phyloP scores from a whole-genome alignment of 2,113 vertebrate species.

The Malaclemys terrapin region DNA sequence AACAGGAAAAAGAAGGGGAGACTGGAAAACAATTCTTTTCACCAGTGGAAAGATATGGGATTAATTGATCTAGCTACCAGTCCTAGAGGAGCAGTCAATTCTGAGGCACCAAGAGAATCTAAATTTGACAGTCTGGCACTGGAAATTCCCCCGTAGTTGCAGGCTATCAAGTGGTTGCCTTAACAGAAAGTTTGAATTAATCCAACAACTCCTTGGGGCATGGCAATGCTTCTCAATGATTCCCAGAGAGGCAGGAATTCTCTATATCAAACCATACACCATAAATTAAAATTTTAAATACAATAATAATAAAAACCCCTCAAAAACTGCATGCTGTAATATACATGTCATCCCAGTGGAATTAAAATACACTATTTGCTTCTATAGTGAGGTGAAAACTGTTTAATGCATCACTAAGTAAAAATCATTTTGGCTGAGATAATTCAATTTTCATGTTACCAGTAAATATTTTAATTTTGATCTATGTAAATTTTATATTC shows the following conservation, averaged over 20 bases:
- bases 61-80: background rate
- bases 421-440: slow-evolving; percentile 30
- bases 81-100: background rate
- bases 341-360: rapidly evolving
- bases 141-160: slow-evolving; percentile 1
- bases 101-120: background rate
- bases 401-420: slow-evolving; percentile 11
- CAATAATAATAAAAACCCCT: rapidly evolving
- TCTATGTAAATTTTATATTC: background rate
- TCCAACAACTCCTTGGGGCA: background rate
- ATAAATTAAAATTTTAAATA: background rate
- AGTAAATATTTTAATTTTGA: slow-evolving; percentile 37
- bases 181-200: background rate
- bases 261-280: background rate
- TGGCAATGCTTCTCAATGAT: background rate
- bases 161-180: background rate
- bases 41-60: background rate
- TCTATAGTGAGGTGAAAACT: slow-evolving; percentile 13
- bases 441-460: slow-evolving; percentile 24
- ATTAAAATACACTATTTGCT: background rate
- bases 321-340: background rate
- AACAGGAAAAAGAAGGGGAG: background rate
- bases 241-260: background rate
- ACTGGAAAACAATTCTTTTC: background rate
- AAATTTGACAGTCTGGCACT: background rate